phyloP scores from a whole-genome alignment of 1,140 invertebrate species.

The Habropoda laboriosa region DNA sequence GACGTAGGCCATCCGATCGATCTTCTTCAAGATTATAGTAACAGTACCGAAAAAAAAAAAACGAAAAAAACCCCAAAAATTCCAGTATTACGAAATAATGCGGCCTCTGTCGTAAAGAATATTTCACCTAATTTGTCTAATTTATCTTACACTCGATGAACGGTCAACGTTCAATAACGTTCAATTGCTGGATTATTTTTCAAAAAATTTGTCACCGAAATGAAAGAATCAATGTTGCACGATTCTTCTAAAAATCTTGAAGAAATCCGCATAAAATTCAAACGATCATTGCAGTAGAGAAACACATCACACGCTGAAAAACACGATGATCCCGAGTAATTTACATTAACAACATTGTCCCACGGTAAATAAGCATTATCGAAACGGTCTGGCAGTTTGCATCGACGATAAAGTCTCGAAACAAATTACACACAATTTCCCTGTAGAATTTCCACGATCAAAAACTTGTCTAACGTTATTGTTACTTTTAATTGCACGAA shows the following conservation, averaged over 20 bases:
- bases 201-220: no score
- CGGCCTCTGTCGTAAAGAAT: no score
- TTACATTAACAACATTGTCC: background rate
- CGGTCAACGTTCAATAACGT: no score
- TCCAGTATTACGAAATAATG: no score
- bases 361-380: constrained; percentile 30
- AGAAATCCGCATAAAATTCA: constrained; percentile 17
- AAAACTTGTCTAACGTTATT: no score
- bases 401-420: background rate
- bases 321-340: background rate
- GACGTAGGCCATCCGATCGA: constrained; percentile 19
- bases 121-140: no score
- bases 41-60: background rate
- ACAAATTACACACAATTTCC: background rate
- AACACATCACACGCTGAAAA: background rate
- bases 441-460: background rate
- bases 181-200: no score
- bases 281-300: constrained; percentile 6
- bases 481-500: no score
- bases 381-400: background rate
- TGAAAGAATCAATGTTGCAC: no score
- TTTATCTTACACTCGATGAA: no score
- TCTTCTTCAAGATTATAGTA: constrained; percentile 24
- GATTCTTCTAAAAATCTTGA: constrained; percentile 13
- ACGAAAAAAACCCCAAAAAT: background rate